Conservation (phyloP, 2,113 vertebrate genomes). For the Saimiri boliviensis region DNA sequence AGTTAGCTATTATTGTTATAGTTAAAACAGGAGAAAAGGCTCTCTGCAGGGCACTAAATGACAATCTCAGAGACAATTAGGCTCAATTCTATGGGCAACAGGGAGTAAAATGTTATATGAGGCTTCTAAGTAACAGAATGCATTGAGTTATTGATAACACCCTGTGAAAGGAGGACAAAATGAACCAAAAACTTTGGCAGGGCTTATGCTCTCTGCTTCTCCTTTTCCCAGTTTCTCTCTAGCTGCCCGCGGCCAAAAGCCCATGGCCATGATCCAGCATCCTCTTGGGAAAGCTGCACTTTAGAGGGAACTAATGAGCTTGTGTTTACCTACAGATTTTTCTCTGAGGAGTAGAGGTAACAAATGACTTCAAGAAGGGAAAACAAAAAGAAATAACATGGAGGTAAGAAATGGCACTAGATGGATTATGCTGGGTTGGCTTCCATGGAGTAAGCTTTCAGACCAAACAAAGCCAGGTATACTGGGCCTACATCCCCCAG, state of each 20-base stretch:
- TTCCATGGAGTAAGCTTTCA: slow-evolving; percentile 24
- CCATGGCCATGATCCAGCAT: background rate
- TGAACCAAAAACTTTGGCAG: background rate
- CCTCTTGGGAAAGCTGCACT: slow-evolving; percentile 51
- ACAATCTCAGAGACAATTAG: background rate
- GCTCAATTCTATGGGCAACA: slow-evolving; percentile 14
- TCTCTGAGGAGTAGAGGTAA: slow-evolving; percentile 62
- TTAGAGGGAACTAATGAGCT: slow-evolving; percentile 70
- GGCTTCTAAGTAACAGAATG: background rate
- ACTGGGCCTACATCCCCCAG: background rate
- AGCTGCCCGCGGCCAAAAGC: slow-evolving; percentile 45
- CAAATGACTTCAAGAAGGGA: slow-evolving; percentile 54
- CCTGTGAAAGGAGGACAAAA: background rate
- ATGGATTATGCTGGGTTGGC: background rate
- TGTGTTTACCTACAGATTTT: slow-evolving; percentile 61
- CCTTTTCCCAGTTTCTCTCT: slow-evolving; percentile 6
- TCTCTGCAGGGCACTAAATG: background rate
- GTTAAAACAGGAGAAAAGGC: background rate
- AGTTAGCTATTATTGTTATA: background rate
- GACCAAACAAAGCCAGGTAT: background rate
- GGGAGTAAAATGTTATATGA: background rate
- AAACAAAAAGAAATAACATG: slow-evolving; percentile 53
- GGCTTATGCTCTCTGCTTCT: background rate
- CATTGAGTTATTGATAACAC: background rate
- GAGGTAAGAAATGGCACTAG: slow-evolving; percentile 24